phyloP scores from a whole-genome alignment of 2,113 vertebrate genomes.

The Hippocampus abdominalis region DNA sequence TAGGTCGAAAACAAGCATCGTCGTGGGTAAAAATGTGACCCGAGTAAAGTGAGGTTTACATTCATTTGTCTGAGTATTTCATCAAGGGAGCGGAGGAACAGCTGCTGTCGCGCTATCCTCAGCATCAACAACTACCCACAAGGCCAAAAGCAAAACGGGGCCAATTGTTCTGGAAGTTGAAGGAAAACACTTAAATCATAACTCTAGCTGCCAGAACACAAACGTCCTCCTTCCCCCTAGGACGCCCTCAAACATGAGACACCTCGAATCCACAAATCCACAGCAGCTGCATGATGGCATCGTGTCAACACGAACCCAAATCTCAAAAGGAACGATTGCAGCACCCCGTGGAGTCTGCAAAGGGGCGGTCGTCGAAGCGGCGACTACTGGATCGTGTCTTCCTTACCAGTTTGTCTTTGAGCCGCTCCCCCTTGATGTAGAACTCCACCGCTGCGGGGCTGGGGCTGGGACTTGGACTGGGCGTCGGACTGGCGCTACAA shows the following conservation, averaged over 20 bases:
- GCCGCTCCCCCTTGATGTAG: conserved; percentile 95
- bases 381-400: conserved; percentile 5
- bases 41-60: neutral
- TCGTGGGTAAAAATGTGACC: neutral
- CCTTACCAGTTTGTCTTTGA: conserved; percentile 97
- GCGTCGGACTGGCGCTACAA: conserved; percentile 54
- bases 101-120: neutral
- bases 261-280: neutral
- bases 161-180: conserved; percentile 1
- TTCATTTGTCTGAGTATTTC: neutral
- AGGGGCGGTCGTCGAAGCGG: neutral
- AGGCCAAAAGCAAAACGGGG: neutral
- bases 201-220: neutral
- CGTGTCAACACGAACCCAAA: neutral
- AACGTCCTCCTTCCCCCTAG: neutral
- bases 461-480: conserved; percentile 54
- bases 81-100: neutral
- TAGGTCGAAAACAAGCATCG: neutral
- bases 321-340: neutral
- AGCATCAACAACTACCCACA: neutral
- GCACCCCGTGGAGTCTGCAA: conserved; percentile 4
- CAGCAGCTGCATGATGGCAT: neutral
- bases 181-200: neutral
- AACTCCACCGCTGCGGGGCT: conserved; percentile 73
- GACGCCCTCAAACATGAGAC: neutral